Percentiles rank a stretch among this genome's conserved stretches.
These are phyloP conservation scores for Drosophila kepulauana DNA, from an alignment of 1,140 invertebrate genomes.

Conservation along the genomic window DNA sequence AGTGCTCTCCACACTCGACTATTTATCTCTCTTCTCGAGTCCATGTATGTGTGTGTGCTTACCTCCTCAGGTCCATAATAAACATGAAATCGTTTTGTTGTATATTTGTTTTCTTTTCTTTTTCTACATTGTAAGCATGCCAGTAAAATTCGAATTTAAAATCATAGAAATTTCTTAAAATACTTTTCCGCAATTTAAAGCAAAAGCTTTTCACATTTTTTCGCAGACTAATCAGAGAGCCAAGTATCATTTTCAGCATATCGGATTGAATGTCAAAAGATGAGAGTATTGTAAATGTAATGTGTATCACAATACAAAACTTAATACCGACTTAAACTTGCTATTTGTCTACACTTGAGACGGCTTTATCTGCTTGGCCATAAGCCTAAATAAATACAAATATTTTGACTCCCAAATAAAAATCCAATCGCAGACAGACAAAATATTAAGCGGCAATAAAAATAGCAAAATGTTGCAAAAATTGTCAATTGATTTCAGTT, in stretches of 20 bases:
- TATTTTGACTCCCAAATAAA: conserved; percentile 57
- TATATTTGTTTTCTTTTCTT: conserved; percentile 46
- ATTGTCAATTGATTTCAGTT: conserved; percentile 19
- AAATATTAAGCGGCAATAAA: conserved; percentile 29
- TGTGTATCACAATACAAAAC: conserved; percentile 21
- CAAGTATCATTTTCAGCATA: neutral
- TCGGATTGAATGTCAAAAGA: conserved; percentile 3
- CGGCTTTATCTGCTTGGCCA: conserved; percentile 72
- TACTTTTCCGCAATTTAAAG: neutral
- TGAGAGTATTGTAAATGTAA: conserved; percentile 54
- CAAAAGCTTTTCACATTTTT: neutral
- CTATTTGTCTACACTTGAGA: conserved; percentile 62
- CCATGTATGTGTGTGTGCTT: conserved; percentile 25
- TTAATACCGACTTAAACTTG: conserved; percentile 47
- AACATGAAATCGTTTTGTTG: conserved; percentile 72
- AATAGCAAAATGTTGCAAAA: conserved; percentile 13
- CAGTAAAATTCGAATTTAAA: neutral
- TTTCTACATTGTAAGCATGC: conserved; percentile 29
- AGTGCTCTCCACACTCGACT: conserved; percentile 57
- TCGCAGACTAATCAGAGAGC: neutral
- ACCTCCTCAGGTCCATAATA: conserved; percentile 55
- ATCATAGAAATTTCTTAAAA: neutral
- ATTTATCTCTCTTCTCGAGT: conserved; percentile 35
- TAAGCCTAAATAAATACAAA: conserved; percentile 76
- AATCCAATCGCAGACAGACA: conserved; percentile 21